Evolutionary conservation across 1,140 invertebrate species (phyloP).

Genomic region (Andrena cerasifolii): DNA sequence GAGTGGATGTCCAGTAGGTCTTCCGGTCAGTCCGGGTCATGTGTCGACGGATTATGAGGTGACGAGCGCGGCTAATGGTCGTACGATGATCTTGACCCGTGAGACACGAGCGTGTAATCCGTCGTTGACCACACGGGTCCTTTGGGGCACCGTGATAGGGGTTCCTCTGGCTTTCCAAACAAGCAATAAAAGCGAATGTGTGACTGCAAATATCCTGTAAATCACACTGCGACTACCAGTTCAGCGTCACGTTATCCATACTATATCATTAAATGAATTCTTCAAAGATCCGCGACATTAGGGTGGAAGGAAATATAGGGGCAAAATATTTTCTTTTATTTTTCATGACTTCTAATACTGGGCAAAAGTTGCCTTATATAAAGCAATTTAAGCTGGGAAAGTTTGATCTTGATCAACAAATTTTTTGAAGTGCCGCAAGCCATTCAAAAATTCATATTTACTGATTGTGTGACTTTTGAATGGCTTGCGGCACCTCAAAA

Average conservation of each 20-base stretch:
- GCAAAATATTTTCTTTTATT: too few species aligned
- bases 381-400: too few species aligned
- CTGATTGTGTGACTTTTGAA: too few species aligned
- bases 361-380: too few species aligned
- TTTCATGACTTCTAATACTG: too few species aligned
- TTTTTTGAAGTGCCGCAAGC: too few species aligned
- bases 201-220: constrained; percentile 66
- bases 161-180: constrained; percentile 68
- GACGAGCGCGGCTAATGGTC: constrained; percentile 66
- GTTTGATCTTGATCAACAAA: too few species aligned
- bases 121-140: constrained; percentile 46
- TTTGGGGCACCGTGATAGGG: constrained; percentile 55
- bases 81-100: constrained; percentile 72
- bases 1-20: constrained; percentile 47
- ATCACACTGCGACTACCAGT: constrained; percentile 21
- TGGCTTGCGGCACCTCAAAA: too few species aligned
- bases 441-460: too few species aligned
- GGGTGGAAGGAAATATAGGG: too few species aligned
- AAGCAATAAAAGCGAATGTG: constrained; percentile 76
- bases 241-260: background rate
- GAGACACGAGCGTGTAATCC: constrained; percentile 76
- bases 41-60: constrained; percentile 73
- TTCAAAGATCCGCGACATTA: too few species aligned
- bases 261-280: too few species aligned
- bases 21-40: constrained; percentile 72